Base-by-base conservation (phyloP, 1,140 invertebrate species). In the Geopemphigus sp. region DNA sequence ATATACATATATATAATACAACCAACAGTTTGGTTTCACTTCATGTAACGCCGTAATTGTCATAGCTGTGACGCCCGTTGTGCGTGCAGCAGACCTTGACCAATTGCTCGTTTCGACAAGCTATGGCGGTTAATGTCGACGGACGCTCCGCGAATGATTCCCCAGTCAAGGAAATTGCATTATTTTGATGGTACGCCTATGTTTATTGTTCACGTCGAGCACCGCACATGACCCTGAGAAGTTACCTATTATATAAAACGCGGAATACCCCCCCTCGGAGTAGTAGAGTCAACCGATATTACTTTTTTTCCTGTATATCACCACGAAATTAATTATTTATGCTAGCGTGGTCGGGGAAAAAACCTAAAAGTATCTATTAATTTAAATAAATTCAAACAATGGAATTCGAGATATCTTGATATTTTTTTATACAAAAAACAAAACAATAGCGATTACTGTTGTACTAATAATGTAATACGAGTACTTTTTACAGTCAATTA, bases 11-110 rank as follows among this genome's bases (percentile, higher is more conserved):
- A n/a, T n/a, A n/a, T n/a, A n/a, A n/a, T n/a, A n/a, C n/a, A n/a
- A n/a, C n/a, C n/a, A n/a, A 11, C 14, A 14, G 24, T 68, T 68
- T 8, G 45, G 47, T 50, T 24, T 24, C 39, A 17, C 45, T 47
- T 11, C 22, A 15, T 50, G 45, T 24, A 15, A 50, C 39, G 12
- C 5, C 19, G 5, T 66, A 26, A 68, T 68, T 50, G 66, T 50
- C 66, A 68, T 47, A 26, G 64, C 39, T 68, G n/a, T n/a, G 19
- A 68, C 39, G 45, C 66, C 66, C 45, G 15, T 68, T 14, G 39
- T 73, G 54, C 22, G 54, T 57, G 53, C 32, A 59, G 22, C 59
- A 76, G 56, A 76, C 73, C 73, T 76, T 76, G 73, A 19, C 83
- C 66, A 50, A 12, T 68, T 17, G 45, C 22, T 50, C 15, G 45